phyloP scores from a whole-genome alignment of 1,140 invertebrate genomes.

The Zaprionus gabonicus region DNA sequence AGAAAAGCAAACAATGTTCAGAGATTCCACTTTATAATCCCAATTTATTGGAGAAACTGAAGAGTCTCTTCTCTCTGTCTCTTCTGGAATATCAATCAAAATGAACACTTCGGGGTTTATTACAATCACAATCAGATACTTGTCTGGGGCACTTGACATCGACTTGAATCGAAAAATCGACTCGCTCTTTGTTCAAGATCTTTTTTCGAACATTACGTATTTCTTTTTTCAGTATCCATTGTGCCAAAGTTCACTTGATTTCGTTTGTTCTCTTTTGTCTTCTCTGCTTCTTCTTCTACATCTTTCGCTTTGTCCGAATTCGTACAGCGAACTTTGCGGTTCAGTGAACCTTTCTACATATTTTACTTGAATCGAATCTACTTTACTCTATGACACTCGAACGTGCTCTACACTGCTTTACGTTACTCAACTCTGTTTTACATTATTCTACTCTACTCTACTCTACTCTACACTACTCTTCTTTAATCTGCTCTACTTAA shows the following conservation, averaged over 20 bases:
- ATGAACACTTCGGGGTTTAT: background rate
- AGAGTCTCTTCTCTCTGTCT: background rate
- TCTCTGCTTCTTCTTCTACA: slow-evolving; percentile 14
- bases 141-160: background rate
- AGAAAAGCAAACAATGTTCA: background rate
- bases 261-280: slow-evolving; percentile 14
- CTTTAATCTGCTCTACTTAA: too few species aligned
- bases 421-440: too few species aligned
- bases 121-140: background rate
- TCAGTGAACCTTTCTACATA: slow-evolving; percentile 57
- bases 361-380: slow-evolving; percentile 12
- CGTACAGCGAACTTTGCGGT: slow-evolving; percentile 55
- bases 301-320: slow-evolving; percentile 25
- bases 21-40: background rate
- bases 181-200: slow-evolving; percentile 30
- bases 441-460: too few species aligned
- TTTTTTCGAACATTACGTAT: slow-evolving; percentile 15
- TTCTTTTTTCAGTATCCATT: slow-evolving; percentile 26
- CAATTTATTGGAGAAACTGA: background rate
- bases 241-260: slow-evolving; percentile 47
- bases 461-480: too few species aligned
- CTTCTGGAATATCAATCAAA: slow-evolving; percentile 7
- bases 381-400: slow-evolving; percentile 1
- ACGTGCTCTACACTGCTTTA: too few species aligned
- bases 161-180: background rate